A percentile compares a stretch with the other conserved stretches of the same genome.
These are phyloP conservation scores for Mylabris sibirica DNA, from an alignment of 2,888 invertebrate species.

Conservation along the genomic window DNA sequence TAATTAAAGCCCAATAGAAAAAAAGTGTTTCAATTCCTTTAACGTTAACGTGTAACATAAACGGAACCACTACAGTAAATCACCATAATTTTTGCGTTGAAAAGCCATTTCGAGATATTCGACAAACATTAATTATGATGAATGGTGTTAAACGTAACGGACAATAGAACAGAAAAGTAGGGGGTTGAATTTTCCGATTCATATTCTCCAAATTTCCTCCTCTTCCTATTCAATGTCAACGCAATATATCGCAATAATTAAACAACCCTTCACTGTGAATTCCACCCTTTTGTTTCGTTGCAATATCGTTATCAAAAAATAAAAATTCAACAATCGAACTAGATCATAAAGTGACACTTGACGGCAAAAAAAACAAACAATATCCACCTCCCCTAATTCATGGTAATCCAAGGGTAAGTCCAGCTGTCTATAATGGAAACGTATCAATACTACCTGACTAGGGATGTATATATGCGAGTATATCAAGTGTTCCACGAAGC, in stretches of 20 bases:
- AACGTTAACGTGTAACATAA: background rate
- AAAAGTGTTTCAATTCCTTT: background rate
- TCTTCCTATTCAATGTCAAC: constrained; percentile 4
- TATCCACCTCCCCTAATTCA: constrained; percentile 26
- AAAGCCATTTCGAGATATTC: constrained; percentile 12
- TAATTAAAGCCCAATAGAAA: constrained; percentile 16
- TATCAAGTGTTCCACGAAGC: constrained; percentile 42
- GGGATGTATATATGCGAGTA: constrained; percentile 12
- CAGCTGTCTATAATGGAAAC: constrained; percentile 39
- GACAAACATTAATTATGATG: constrained; percentile 17
- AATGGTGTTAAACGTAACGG: constrained; percentile 5
- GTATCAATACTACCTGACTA: constrained; percentile 42
- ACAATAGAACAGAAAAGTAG: background rate
- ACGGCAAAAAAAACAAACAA: constrained; percentile 31
- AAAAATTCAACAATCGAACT: constrained; percentile 11
- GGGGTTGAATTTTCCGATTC: constrained; percentile 9
- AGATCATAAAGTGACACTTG: constrained; percentile 28
- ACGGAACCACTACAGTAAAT: constrained; percentile 22
- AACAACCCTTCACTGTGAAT: constrained; percentile 15
- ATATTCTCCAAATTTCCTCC: constrained; percentile 5
- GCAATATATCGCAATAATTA: constrained; percentile 21
- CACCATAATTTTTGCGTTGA: constrained; percentile 16
- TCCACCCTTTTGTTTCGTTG: constrained; percentile 11
- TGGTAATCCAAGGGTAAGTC: constrained; percentile 27
- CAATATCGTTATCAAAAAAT: background rate